phyloP scores from a whole-genome alignment of 2,888 invertebrate species.

The Ophioninae sp. region DNA sequence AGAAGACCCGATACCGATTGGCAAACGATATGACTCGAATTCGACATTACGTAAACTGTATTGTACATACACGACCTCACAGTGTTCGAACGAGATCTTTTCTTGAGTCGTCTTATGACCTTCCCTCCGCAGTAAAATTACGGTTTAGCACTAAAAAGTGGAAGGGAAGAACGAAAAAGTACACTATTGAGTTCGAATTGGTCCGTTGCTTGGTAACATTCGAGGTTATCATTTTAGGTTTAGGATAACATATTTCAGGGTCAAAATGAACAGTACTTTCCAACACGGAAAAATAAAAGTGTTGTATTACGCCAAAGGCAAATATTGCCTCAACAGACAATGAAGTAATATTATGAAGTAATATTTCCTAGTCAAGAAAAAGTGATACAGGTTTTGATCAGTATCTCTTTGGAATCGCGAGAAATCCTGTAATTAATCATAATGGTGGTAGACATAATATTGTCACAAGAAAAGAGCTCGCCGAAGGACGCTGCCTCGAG shows the following conservation, averaged over 20 bases:
- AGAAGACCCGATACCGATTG: constrained; percentile 41
- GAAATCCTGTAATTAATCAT: constrained; percentile 20
- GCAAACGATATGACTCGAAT: constrained; percentile 74
- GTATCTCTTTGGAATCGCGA: background rate
- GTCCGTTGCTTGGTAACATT: constrained; percentile 34
- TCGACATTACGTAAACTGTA: constrained; percentile 72
- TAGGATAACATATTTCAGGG: constrained; percentile 26
- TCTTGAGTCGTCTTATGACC: constrained; percentile 64
- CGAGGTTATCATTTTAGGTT: constrained; percentile 36
- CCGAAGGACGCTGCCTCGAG: constrained; percentile 48
- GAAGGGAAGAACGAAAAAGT: constrained; percentile 66
- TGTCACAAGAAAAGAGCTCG: constrained; percentile 48
- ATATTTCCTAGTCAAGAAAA: background rate
- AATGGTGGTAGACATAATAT: constrained; percentile 27
- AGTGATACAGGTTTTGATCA: constrained; percentile 2
- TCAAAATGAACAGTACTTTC: constrained; percentile 14
- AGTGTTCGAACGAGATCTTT: constrained; percentile 26
- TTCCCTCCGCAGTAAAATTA: constrained; percentile 69
- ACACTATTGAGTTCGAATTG: constrained; percentile 64
- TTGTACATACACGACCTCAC: constrained; percentile 69
- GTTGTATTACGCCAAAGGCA: background rate
- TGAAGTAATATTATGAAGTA: background rate
- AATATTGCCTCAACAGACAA: background rate
- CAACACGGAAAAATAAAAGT: constrained; percentile 13
- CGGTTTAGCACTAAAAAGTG: constrained; percentile 67